Base-by-base conservation (phyloP, 2,888 invertebrate genomes). In the Caradrina kadenii region DNA sequence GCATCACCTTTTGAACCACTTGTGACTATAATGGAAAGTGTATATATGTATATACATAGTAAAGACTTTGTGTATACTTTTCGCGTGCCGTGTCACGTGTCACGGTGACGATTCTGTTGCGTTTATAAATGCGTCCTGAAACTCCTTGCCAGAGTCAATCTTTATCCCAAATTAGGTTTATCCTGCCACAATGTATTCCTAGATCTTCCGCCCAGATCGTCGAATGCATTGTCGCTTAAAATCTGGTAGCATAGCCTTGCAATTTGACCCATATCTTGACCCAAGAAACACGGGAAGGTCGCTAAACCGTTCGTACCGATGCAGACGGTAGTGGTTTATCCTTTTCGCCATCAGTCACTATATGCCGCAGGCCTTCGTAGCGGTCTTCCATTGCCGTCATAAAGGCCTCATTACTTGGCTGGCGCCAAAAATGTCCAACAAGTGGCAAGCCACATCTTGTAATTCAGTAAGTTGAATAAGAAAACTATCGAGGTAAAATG, bases 1-100 rank as follows among this genome's bases (percentile, higher is more conserved):
- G 19, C 42, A 72, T 61, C 45, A 21, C 52, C 48, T 52, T 77
- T 42, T 72, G 48, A 72, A 73, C 63, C 63, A 73, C 78, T 73
- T 72, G 73, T 73, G 19, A 72, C 50, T 77, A 31, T 72, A 52
- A 56, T 77, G 22, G 31, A 59, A 59, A 54, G 76, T 48, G 22
- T 58, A 2, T 26, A 31, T 10, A 52, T 8, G 17, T 39, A 49
- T 39, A 7, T 11, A 45, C 22, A 19, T 35, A 49, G 48, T 68
- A 42, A 21, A 45, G 13, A 35, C 8, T 22, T 39, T 21, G 52
- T 67, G 54, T 17, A n/a, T 54, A 19, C n/a, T 21, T 19, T 45
- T 68, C 0, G 76, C 49, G 53, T 70, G 70, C 11, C 48, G 13
- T 60, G 53, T 19, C 17, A 48, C 52, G 48, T 22, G 42, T 45